phyloP scores from a whole-genome alignment of 1,140 invertebrate species.

The Drosophila fuyamai region DNA sequence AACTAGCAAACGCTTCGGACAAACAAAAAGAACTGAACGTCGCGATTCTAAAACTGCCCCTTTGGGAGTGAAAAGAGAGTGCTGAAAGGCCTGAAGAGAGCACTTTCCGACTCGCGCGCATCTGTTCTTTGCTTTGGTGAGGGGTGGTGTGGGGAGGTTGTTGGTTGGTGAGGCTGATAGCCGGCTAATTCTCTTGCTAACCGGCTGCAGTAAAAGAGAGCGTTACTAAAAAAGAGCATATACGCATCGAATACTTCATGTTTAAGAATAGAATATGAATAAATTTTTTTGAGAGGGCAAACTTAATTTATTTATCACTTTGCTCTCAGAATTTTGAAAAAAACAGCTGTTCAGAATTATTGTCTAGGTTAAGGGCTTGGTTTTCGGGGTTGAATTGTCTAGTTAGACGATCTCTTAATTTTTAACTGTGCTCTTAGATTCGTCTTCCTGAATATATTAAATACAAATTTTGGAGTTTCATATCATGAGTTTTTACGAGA shows the following conservation, averaged over 20 bases:
- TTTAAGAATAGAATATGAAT: slow-evolving; percentile 1
- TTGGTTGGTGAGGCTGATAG: background rate
- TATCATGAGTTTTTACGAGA: no score
- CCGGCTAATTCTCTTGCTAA: slow-evolving; percentile 9
- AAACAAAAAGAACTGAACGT: slow-evolving; percentile 37
- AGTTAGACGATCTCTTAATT: background rate
- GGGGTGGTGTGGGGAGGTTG: background rate
- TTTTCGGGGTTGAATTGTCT: background rate
- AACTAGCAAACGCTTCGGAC: slow-evolving; percentile 26
- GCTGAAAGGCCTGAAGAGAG: background rate
- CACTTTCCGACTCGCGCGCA: background rate
- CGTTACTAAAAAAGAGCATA: background rate
- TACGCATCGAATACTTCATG: background rate
- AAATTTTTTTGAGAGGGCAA: background rate
- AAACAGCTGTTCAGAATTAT: slow-evolving; percentile 15
- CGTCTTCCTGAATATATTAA: background rate
- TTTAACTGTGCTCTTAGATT: background rate
- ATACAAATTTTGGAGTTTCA: background rate
- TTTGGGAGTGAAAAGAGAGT: slow-evolving; percentile 1
- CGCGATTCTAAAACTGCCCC: slow-evolving; percentile 36
- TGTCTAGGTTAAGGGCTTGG: slow-evolving; percentile 15
- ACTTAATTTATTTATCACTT: background rate
- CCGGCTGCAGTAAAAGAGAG: slow-evolving; percentile 12
- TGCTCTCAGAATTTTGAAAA: background rate
- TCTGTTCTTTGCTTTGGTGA: background rate